Percentiles rank a stretch among this genome's conserved stretches.
Evolutionary conservation across 37 sponge, comb jelly and placozoan species (phyloP).

Genomic region (Diacarnus erythraeanus): DNA sequence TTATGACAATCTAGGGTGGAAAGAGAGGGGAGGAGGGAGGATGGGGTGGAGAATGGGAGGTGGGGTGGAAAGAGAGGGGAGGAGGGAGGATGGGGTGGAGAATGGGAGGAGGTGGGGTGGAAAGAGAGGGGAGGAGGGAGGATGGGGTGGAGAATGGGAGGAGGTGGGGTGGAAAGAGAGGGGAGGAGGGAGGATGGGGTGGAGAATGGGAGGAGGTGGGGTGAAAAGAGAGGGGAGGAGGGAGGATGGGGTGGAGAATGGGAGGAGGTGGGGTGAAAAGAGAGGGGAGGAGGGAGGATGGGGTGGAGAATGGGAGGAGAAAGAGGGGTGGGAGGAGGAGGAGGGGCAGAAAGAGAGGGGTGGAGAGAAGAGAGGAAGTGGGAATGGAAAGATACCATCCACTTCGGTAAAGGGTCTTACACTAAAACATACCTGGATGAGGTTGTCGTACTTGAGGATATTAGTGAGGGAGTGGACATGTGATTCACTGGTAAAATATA

Average conservation of each 20-base stretch:
- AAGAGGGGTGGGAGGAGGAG: not conserved
- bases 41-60: not conserved
- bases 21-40: not conserved
- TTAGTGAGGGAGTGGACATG: slow-evolving; percentile 89
- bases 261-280: not conserved
- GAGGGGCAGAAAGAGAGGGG: not conserved
- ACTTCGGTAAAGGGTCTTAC: not conserved
- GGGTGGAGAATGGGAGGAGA: not conserved
- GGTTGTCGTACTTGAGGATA: slow-evolving; percentile 63
- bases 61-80: not conserved
- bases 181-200: not conserved
- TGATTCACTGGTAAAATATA: slow-evolving; percentile 96
- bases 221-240: not conserved
- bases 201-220: not conserved
- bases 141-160: not conserved
- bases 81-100: not conserved
- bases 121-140: not conserved
- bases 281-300: not conserved
- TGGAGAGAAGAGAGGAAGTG: not conserved
- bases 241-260: not conserved
- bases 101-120: not conserved
- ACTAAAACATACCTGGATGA: slow-evolving; percentile 53
- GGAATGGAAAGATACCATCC: not conserved
- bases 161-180: not conserved
- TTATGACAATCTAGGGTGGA: too few relatives aligned